Base-by-base conservation (phyloP, 2,113 vertebrate species). In the Bujurquina vittata region DNA sequence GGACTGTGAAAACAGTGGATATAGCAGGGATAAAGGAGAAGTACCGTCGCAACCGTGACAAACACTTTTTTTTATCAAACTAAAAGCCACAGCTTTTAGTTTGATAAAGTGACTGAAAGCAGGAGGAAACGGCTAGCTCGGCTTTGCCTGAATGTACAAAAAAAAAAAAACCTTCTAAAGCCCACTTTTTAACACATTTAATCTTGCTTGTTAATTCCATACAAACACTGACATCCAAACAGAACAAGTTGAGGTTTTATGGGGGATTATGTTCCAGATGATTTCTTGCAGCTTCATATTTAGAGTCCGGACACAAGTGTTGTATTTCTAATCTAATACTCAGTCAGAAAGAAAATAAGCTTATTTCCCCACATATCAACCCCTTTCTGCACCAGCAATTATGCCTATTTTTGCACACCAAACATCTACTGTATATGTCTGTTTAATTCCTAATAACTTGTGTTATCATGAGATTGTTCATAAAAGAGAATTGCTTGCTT, bases 281-380 rank as follows among this genome's bases (percentile, higher is more conserved):
- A 72, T 72, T 72, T 72, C 67, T 54, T 54, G 26, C 67, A 72
- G 18, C 46, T 54, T 54, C 26, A 33, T 29, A 72, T 72, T 72
- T 72, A 9, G 65, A 72, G 46, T 72, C 46, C 46, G n/a, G 46
- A 72, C 52, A 54, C 46, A 54, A 54, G 46, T 33, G 46, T 54
- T 54, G 46, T 72, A 54, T 54, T 72, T 72, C 67, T 54, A 72
- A 72, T 72, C 67, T 54, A 72, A 54, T 46, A 54, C 67, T 72
- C 67, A 72, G 67, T 72, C 67, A 54, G 18, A 72, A 72, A 72
- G 46, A 54, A 72, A 72, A 72, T 54, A n/a, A 72, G 65, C 65
- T 52, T 72, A 33, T 72, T 72, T 17, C 26, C 67, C 67, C 18
- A 54, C 46, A 54, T 33, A 72, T 54, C 46, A 72, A 33, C 20